Percentiles rank a stretch among this genome's conserved stretches.
These are phyloP conservation scores for Forbesichthys agassizii DNA, from an alignment of 2,113 vertebrate genomes.

Conservation along the genomic window DNA sequence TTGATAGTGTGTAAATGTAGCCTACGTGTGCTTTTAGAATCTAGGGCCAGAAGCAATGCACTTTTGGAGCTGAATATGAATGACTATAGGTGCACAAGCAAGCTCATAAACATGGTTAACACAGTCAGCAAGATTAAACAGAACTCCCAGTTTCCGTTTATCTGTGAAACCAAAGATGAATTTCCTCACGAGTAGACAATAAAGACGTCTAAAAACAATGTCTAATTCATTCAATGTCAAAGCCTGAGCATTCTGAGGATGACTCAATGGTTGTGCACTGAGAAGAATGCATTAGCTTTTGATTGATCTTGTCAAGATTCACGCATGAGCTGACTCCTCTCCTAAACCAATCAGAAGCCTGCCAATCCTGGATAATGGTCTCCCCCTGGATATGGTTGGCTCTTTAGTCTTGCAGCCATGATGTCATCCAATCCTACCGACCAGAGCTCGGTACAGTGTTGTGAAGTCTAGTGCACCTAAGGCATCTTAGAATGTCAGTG, in stretches of 20 bases:
- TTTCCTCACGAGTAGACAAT: conserved; percentile 38
- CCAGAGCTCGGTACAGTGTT: conserved; percentile 9
- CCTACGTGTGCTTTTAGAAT: conserved; percentile 29
- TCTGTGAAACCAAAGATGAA: conserved; percentile 22
- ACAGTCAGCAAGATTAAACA: too few relatives aligned
- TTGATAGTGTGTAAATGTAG: conserved; percentile 37
- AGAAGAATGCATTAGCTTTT: conserved; percentile 45
- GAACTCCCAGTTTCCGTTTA: too few relatives aligned
- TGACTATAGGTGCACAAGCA: too few relatives aligned
- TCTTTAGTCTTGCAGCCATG: conserved; percentile 40
- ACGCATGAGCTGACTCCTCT: conserved; percentile 50
- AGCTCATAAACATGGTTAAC: too few relatives aligned
- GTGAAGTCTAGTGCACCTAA: too few relatives aligned
- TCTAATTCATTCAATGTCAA: conserved; percentile 59
- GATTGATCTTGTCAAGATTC: conserved; percentile 67
- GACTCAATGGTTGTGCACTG: conserved; percentile 53
- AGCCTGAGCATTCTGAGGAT: conserved; percentile 43
- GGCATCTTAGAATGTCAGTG: too few relatives aligned
- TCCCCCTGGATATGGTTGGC: conserved; percentile 61
- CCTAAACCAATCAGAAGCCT: conserved; percentile 57
- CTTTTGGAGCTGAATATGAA: too few relatives aligned
- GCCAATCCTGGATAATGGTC: conserved; percentile 58
- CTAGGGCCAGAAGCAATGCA: conserved; percentile 3
- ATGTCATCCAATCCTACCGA: conserved; percentile 50
- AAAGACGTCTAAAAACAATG: conserved; percentile 44